Evolutionary conservation across 2,888 invertebrate genomes (phyloP).

Genomic region (Pemphredon lugubris): DNA sequence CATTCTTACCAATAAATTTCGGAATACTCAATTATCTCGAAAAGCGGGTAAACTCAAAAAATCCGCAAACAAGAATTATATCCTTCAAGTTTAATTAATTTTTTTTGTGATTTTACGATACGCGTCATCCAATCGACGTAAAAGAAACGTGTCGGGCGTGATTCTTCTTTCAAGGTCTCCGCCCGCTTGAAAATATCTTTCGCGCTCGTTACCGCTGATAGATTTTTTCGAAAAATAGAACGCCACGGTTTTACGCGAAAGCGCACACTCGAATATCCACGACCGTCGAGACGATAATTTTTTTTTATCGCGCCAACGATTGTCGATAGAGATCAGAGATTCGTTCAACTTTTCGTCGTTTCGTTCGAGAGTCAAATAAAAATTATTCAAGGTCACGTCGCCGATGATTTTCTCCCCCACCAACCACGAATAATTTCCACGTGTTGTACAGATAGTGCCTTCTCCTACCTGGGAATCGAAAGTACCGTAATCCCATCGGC

Average conservation of each 20-base stretch:
- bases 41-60: too few species aligned
- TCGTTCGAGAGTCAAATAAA: conserved; percentile 8
- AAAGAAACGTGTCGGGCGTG: not conserved
- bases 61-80: too few species aligned
- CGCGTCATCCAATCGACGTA: too few species aligned
- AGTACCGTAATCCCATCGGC: conserved; percentile 29
- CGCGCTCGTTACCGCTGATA: not conserved
- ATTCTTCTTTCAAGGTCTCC: not conserved
- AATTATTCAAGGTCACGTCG: not conserved
- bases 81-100: too few species aligned
- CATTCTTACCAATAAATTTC: too few species aligned
- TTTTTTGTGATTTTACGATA: too few species aligned
- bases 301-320: not conserved
- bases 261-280: not conserved
- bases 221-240: too few species aligned
- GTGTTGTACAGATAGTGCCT: conserved; percentile 43
- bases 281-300: not conserved
- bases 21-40: too few species aligned
- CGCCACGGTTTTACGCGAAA: too few species aligned
- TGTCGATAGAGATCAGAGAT: not conserved
- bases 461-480: conserved; percentile 26
- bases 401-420: conserved; percentile 38
- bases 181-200: conserved; percentile 7
- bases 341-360: conserved; percentile 24
- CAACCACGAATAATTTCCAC: conserved; percentile 45